Evolutionary conservation across 1,140 invertebrate species (phyloP), one percentile per base, ranked within the genome.

Genomic region (Zaprionus nigranus): DNA sequence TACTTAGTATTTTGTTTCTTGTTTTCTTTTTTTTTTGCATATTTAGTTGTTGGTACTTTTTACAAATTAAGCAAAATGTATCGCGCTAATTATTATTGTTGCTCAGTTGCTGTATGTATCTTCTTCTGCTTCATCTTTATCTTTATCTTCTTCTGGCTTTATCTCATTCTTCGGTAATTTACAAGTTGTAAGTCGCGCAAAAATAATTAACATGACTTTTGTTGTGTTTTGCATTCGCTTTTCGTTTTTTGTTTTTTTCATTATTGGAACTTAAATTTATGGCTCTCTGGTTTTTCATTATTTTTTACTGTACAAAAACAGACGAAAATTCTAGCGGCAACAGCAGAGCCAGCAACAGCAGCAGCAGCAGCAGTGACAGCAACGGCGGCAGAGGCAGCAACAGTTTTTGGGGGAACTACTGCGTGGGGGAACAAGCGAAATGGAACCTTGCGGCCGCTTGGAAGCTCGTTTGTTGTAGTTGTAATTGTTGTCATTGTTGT

Each of bases 81-180:
- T 84, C 84, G 84, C 85, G 77, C 84, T 87, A 88, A 88, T 84
- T 87, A 87, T 87, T 87, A 87, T 87, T 87, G 83, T 87, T 87
- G 83, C 83, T 87, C 83, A 87, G 83, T 87, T 87, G 83, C 83
- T 83, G 80, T 82, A 78, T 46, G 40, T 46, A 46, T 46, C n/a
- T 40, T 46, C n/a, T 40, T 40, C 17, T 17, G 53, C 38, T 49
- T 64, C 67, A 13, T 72, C 62, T 24, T 61, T 26, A 15, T 67
- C 28, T 70, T 77, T 66, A 60, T 66, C 28, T 53, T 63, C 64
- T 28, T 26, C 65, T 15, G 36, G 38, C 38, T 15, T 69, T 34
- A 75, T 75, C 59, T 76, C 22, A 30, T 51, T 63, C 64, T 81
- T 81, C 46, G 81, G 75, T 90, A 87, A 87, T 88, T 87, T 87